Conservation (phyloP, 2,888 invertebrate species). For the Oligia fasciuncula region DNA sequence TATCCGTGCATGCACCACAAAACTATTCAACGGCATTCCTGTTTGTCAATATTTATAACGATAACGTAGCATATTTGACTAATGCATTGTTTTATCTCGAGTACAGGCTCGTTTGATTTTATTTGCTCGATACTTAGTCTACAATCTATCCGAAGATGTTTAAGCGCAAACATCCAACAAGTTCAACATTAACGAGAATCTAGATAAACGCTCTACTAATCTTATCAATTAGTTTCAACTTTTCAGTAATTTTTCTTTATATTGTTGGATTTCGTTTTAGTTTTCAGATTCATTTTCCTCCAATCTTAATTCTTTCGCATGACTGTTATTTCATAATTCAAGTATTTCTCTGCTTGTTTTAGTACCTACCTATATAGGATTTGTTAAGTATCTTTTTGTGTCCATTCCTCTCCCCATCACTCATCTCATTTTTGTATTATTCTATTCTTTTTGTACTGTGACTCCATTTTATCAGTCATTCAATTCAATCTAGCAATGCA, state of each 20-base stretch:
- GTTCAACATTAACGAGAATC: slow-evolving; percentile 41
- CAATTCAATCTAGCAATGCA: background rate
- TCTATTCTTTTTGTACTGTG: no score
- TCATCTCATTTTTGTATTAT: no score
- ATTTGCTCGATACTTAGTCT: slow-evolving; percentile 52
- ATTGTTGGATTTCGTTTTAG: background rate
- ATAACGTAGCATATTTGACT: slow-evolving; percentile 46
- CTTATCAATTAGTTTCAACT: slow-evolving; percentile 23
- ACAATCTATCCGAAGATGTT: slow-evolving; percentile 29
- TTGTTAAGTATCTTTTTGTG: background rate
- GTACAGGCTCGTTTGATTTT: slow-evolving; percentile 29
- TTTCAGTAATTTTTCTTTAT: slow-evolving; percentile 22
- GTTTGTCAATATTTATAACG: slow-evolving; percentile 52
- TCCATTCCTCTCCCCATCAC: no score
- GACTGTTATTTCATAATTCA: background rate
- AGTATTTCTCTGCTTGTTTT: background rate
- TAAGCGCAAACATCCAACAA: slow-evolving; percentile 48
- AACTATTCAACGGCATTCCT: slow-evolving; percentile 52
- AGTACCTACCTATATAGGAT: background rate
- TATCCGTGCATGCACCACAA: no score
- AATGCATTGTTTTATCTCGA: slow-evolving; percentile 54
- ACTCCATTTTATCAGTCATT: background rate
- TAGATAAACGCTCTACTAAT: slow-evolving; percentile 31
- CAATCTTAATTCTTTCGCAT: background rate
- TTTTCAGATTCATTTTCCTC: slow-evolving; percentile 2